phyloP scores from a whole-genome alignment of 2,113 vertebrate genomes.

The Neofelis nebulosa region DNA sequence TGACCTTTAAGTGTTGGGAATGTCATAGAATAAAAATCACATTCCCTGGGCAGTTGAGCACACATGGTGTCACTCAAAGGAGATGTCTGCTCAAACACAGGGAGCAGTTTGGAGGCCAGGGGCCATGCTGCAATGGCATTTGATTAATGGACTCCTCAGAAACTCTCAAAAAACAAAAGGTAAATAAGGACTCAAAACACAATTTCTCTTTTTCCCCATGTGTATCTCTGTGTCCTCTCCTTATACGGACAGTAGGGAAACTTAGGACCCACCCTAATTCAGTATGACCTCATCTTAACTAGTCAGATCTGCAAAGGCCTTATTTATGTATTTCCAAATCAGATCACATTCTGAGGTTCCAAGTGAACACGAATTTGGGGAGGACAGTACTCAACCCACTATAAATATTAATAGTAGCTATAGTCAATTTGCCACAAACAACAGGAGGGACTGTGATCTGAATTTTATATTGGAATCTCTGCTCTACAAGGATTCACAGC shows the following conservation, averaged over 20 bases:
- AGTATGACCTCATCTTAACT: background rate
- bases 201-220: background rate
- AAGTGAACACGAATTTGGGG: background rate
- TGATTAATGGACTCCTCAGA: slow-evolving; percentile 7
- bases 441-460: slow-evolving; percentile 1
- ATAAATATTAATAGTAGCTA: background rate
- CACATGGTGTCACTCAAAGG: background rate
- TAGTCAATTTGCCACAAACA: background rate
- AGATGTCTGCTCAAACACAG: background rate
- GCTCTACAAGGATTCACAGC: background rate
- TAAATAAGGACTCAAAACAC: background rate
- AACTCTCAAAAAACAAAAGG: background rate
- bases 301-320: background rate
- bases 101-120: background rate
- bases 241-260: background rate
- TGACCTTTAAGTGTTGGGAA: slow-evolving; percentile 25
- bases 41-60: background rate
- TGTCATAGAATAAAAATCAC: slow-evolving; percentile 37
- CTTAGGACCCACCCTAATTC: background rate
- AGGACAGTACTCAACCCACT: background rate
- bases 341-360: background rate
- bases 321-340: background rate
- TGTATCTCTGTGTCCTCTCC: background rate
- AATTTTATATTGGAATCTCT: slow-evolving; percentile 20
- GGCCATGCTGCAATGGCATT: background rate